Evolutionary conservation across 2,888 invertebrate genomes (phyloP).

Genomic region (Notodonta dromedarius): DNA sequence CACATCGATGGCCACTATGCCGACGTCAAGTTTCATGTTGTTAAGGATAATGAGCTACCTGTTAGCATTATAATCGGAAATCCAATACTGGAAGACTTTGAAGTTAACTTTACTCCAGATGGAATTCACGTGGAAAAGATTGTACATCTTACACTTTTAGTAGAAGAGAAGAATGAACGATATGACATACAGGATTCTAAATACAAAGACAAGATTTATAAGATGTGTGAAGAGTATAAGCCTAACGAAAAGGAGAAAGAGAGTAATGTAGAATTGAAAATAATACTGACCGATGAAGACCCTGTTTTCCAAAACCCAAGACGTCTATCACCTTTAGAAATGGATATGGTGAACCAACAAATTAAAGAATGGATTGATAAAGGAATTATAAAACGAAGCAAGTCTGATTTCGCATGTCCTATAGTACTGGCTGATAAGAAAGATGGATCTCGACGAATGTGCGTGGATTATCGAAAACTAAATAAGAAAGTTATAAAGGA

Average conservation of each 20-base stretch:
- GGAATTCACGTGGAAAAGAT: constrained; percentile 14
- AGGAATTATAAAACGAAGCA: constrained; percentile 1
- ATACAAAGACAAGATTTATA: background rate
- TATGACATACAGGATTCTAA: constrained; percentile 3
- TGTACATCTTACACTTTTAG: constrained; percentile 15
- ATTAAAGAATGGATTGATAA: constrained; percentile 10
- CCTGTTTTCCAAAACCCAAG: constrained; percentile 7
- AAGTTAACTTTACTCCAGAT: constrained; percentile 18
- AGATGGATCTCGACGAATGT: constrained; percentile 22
- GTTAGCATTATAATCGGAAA: constrained; percentile 27
- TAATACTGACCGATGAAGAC: constrained; percentile 10
- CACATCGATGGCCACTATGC: no score
- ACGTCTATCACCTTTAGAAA: constrained; percentile 10
- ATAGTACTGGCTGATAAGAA: constrained; percentile 4
- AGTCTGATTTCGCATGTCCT: constrained; percentile 5
- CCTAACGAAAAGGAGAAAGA: background rate
- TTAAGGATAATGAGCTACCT: constrained; percentile 16
- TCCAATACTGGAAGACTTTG: constrained; percentile 24
- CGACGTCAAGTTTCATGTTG: constrained; percentile 5
- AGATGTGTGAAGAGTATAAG: constrained; percentile 8
- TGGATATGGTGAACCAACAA: constrained; percentile 6
- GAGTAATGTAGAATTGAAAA: constrained; percentile 8
- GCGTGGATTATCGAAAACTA: constrained; percentile 51
- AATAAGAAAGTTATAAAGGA: constrained; percentile 12
- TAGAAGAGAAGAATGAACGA: constrained; percentile 5